phyloP scores from a whole-genome alignment of 2,888 invertebrate species.

The Hyles lineata region DNA sequence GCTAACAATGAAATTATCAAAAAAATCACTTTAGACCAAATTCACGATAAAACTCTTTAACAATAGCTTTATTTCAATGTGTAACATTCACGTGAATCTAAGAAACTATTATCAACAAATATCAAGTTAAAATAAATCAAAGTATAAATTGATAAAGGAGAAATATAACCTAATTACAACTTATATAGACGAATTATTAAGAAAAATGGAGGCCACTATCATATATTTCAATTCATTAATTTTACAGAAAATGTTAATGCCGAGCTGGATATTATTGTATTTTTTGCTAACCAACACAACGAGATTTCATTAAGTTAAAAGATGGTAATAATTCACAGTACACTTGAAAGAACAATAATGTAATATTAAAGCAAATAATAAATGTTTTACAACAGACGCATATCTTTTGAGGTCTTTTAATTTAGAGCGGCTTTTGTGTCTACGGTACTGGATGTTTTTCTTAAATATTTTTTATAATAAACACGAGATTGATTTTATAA shows the following conservation, averaged over 20 bases:
- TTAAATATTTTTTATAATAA: not conserved
- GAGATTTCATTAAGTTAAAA: not conserved
- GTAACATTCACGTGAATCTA: no score
- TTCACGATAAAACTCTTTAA: no score
- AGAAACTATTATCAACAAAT: no score
- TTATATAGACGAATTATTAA: not conserved
- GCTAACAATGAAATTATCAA: no score
- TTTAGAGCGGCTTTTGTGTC: not conserved
- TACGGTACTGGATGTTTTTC: not conserved
- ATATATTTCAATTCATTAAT: not conserved
- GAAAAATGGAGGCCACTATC: not conserved
- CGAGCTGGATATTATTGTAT: not conserved
- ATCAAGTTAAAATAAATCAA: no score
- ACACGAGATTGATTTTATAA: not conserved
- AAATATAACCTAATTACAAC: no score
- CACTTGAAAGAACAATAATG: conserved; percentile 1
- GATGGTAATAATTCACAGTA: not conserved
- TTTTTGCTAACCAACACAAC: not conserved
- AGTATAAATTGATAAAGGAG: no score
- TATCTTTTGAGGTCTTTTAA: not conserved
- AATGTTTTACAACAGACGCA: not conserved
- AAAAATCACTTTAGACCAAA: no score
- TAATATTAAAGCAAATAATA: not conserved
- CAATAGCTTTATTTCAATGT: no score
- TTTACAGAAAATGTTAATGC: not conserved